A percentile compares a stretch with the other conserved stretches of the same genome.
Evolutionary conservation across 2,888 invertebrate species (phyloP).

Genomic region (Acanthosoma haemorrhoidale): DNA sequence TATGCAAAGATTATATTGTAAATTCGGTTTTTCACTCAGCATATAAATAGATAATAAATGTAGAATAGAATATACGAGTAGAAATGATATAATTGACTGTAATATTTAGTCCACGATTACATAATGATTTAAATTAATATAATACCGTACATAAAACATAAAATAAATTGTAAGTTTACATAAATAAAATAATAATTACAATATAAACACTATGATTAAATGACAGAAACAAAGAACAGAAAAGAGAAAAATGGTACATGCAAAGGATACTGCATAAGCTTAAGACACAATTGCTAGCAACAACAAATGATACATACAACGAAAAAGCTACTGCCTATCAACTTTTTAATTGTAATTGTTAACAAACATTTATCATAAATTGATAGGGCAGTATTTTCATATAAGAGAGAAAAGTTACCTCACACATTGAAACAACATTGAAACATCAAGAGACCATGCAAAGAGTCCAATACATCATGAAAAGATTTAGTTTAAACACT

Average conservation of each 20-base stretch:
- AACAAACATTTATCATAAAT: conserved; percentile 3
- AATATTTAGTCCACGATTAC: conserved; percentile 19
- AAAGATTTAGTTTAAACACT: conserved; percentile 1
- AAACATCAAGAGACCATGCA: conserved; percentile 39
- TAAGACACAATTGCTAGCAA: not conserved
- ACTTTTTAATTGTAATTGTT: not conserved
- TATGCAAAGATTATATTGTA: conserved; percentile 27
- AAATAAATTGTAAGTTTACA: not conserved
- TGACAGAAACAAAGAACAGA: conserved; percentile 9
- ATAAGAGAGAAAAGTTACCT: conserved; percentile 24
- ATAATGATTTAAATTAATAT: conserved; percentile 12
- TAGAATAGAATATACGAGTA: conserved; percentile 30
- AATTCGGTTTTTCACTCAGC: conserved; percentile 36
- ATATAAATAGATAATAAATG: conserved; percentile 36
- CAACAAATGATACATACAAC: conserved; percentile 11
- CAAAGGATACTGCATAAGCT: conserved; percentile 25
- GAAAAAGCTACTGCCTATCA: not conserved
- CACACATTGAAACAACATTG: conserved; percentile 38
- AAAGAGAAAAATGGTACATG: conserved; percentile 15
- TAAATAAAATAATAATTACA: not conserved
- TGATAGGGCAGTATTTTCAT: not conserved
- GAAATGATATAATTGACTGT: conserved; percentile 35
- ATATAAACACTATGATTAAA: conserved; percentile 28
- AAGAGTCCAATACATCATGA: conserved; percentile 14
- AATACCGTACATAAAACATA: conserved; percentile 7